Evolutionary conservation across 2,797 vertebrate species (phyloP).

Genomic region (Enteromius afrohamiltoni): DNA sequence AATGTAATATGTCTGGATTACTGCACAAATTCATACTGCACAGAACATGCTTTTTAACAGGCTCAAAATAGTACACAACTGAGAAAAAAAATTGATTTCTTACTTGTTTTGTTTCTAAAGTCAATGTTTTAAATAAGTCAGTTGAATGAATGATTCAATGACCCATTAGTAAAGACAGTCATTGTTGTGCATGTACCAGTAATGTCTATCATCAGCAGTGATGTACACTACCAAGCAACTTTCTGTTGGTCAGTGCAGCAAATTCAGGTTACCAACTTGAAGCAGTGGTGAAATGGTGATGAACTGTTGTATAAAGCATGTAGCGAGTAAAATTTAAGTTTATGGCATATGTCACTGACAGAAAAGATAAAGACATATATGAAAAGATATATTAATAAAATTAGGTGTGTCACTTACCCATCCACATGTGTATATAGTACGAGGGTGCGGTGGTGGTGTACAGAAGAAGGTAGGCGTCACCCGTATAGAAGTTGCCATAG

Average conservation of each 20-base stretch:
- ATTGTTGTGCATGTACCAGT: neutral
- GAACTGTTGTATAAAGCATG: neutral
- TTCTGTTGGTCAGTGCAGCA: neutral
- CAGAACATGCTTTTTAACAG: neutral
- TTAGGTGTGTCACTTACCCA: slow-evolving; percentile 75
- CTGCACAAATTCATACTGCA: neutral
- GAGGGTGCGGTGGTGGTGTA: slow-evolving; percentile 79
- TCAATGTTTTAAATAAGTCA: neutral
- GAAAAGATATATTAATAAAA: neutral
- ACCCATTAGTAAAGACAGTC: neutral
- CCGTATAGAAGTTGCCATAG: slow-evolving; percentile 87
- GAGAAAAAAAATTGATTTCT: neutral
- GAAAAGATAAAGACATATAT: neutral
- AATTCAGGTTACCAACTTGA: neutral
- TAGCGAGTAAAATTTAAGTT: neutral
- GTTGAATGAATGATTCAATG: neutral
- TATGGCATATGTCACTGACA: neutral
- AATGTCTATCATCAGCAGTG: neutral
- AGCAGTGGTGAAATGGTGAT: neutral
- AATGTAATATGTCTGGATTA: neutral
- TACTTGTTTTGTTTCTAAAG: neutral
- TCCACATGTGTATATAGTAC: slow-evolving; percentile 87
- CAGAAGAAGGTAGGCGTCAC: slow-evolving; percentile 90
- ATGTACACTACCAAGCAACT: neutral
- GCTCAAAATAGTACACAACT: neutral